Evolutionary conservation across 2,113 vertebrate genomes (phyloP).

Genomic region (Chionodraco myersi): DNA sequence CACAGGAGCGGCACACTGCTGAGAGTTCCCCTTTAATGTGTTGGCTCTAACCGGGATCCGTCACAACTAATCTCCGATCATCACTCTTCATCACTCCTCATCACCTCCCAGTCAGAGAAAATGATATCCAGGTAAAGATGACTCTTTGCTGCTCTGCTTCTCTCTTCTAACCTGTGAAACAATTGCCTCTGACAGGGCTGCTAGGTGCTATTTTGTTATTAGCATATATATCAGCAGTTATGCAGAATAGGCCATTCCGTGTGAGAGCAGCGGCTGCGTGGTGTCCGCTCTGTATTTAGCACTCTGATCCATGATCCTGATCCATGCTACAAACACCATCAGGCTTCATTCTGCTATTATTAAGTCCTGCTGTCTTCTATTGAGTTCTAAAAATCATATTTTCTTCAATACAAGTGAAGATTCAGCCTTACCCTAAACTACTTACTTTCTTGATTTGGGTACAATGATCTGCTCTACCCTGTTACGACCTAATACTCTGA

Average conservation of each 20-base stretch:
- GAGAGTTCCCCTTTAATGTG: slow-evolving; percentile 46
- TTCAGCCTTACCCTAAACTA: too few species aligned
- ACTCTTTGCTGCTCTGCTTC: slow-evolving; percentile 24
- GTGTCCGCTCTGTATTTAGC: slow-evolving; percentile 47
- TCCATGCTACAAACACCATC: not conserved
- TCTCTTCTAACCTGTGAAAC: slow-evolving; percentile 70
- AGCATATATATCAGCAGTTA: slow-evolving; percentile 81
- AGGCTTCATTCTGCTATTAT: slow-evolving; percentile 16
- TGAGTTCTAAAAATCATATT: not conserved
- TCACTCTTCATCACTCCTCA: slow-evolving; percentile 57
- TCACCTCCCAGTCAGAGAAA: slow-evolving; percentile 56
- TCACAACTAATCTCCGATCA: slow-evolving; percentile 72
- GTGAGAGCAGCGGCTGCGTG: slow-evolving; percentile 42
- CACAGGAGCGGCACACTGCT: slow-evolving; percentile 3
- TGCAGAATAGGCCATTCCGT: slow-evolving; percentile 63
- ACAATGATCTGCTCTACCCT: not conserved
- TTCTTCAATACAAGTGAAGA: slow-evolving; percentile 8
- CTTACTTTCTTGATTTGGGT: not conserved
- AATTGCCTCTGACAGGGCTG: slow-evolving; percentile 61
- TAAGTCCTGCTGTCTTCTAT: not conserved
- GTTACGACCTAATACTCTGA: too few species aligned
- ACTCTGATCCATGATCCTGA: not conserved
- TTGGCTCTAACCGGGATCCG: slow-evolving; percentile 43
- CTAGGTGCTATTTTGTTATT: slow-evolving; percentile 72
- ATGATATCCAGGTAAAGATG: slow-evolving; percentile 64